Percentiles rank a stretch among this genome's conserved stretches.
phyloP scores from a whole-genome alignment of 2,797 vertebrate species.

The Dendrocincla fuliginosa region DNA sequence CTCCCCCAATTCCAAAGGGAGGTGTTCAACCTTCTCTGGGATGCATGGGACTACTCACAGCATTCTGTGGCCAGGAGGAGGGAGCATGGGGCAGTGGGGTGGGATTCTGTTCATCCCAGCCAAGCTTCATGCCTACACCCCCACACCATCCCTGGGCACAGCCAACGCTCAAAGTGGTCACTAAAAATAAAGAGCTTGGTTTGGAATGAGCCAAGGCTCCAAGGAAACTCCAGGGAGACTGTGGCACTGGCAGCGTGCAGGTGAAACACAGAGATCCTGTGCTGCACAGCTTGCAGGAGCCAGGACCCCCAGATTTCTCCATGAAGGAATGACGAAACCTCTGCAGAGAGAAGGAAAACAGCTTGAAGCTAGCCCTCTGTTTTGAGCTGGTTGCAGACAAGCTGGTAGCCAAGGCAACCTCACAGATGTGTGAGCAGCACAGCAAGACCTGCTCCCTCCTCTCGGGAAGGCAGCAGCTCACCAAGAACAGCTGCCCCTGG shows the following conservation, averaged over 20 bases:
- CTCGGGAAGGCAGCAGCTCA: not conserved
- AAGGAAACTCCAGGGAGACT: not conserved
- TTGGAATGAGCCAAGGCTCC: not conserved
- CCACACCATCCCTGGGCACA: not conserved
- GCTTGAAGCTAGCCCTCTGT: not conserved
- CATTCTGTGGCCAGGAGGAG: not conserved
- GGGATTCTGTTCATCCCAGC: not conserved
- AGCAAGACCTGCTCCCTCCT: not conserved
- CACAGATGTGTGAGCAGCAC: conserved; percentile 9
- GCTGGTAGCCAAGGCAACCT: conserved; percentile 64
- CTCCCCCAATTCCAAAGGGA: not conserved
- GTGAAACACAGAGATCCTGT: not conserved
- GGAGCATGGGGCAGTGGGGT: fast-evolving
- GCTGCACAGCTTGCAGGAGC: not conserved
- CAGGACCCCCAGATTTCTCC: not conserved
- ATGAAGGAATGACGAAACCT: not conserved
- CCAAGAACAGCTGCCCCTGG: not conserved
- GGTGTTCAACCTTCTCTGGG: fast-evolving
- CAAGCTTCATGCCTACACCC: not conserved
- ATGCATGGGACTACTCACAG: fast-evolving
- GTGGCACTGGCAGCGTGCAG: fast-evolving
- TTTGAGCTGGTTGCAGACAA: not conserved
- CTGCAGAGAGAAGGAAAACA: not conserved
- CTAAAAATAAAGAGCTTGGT: not conserved
- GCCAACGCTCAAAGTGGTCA: not conserved